Percentiles rank a stretch among this genome's conserved stretches.
phyloP scores from a whole-genome alignment of 2,888 invertebrate genomes.

The Agelastica alni region DNA sequence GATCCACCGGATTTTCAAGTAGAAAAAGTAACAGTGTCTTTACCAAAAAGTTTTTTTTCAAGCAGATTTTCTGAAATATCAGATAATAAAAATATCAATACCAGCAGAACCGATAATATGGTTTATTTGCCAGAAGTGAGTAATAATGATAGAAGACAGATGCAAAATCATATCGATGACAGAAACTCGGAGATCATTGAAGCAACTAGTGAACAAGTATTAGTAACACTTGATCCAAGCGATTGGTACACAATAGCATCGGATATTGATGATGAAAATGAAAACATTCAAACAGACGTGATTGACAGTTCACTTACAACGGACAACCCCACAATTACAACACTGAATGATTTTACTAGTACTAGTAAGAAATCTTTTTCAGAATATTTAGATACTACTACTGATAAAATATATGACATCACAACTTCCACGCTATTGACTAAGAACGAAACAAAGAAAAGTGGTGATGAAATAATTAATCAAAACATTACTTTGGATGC shows the following conservation, averaged over 20 bases:
- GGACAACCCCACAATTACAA: neutral
- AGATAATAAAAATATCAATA: too few relatives aligned
- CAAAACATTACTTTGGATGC: too few relatives aligned
- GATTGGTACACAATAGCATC: neutral
- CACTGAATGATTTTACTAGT: too few relatives aligned
- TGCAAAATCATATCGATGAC: conserved; percentile 12
- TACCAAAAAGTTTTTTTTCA: conserved; percentile 16
- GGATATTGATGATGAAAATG: neutral
- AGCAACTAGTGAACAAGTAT: neutral
- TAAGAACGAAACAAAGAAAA: neutral
- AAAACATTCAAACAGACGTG: neutral
- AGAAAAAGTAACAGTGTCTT: conserved; percentile 12
- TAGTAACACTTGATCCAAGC: conserved; percentile 3
- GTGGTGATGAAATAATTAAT: too few relatives aligned
- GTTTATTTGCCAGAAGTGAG: too few relatives aligned
- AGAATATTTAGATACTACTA: too few relatives aligned
- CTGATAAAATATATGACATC: too few relatives aligned
- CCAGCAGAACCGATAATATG: too few relatives aligned
- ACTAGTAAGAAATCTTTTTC: too few relatives aligned
- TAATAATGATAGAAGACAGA: too few relatives aligned
- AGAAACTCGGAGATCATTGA: neutral
- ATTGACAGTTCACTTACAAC: neutral
- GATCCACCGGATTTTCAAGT: neutral
- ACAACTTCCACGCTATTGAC: neutral
- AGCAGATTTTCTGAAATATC: neutral